Base-by-base conservation (phyloP, 2,113 vertebrate species). In the Cyprinodon tularosa region DNA sequence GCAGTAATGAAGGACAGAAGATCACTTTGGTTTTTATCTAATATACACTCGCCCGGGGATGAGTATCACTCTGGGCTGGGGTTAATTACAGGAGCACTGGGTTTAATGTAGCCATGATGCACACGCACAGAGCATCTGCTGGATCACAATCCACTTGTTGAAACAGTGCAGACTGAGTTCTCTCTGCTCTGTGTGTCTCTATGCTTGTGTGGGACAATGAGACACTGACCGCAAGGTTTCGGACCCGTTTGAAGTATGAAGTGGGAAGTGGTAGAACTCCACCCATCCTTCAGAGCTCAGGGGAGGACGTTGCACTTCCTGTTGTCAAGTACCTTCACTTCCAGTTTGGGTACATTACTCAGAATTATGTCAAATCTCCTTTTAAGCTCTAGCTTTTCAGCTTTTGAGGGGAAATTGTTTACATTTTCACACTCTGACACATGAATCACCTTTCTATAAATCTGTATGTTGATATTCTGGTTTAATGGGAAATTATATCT, bases 231-330 rank as follows among this genome's bases (percentile, higher is more conserved):
- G n/a, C 74, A 68, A 65, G 15, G 40, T 82, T 75, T 62, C 17
- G 29, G 44, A 67, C 17, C 36, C 17, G 61, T 66, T 76, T 68
- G 5, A 47, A 66, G 7, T 66, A 2, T 8, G 5, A 67, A 59
- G 66, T 84, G 72, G 80, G 88, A 87, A 86, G 80, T 88, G 79
- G 68, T 80, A 2, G n/a, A 61, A 72, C 84, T 70, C 82, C 91
- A 85, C 90, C 87, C 86, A 59, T 85, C 68, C 84, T 86, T 36
- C 3, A 44, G 47, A 44, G 42, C 73, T 71, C 67, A 67, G 71
- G 15, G 10, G 72, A 74, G 84, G 84, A 88, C 67, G 84, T 78
- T 12, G 3, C 50, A 85, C 86, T 88, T 90, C 89, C 86, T 72
- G 67, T 77, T 29, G 17, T 75, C 36, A 68, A 42, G 39, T 71